These are phyloP conservation scores for Medauroidea extradentata DNA, from an alignment of 1,140 invertebrate genomes.

Conservation along the genomic window DNA sequence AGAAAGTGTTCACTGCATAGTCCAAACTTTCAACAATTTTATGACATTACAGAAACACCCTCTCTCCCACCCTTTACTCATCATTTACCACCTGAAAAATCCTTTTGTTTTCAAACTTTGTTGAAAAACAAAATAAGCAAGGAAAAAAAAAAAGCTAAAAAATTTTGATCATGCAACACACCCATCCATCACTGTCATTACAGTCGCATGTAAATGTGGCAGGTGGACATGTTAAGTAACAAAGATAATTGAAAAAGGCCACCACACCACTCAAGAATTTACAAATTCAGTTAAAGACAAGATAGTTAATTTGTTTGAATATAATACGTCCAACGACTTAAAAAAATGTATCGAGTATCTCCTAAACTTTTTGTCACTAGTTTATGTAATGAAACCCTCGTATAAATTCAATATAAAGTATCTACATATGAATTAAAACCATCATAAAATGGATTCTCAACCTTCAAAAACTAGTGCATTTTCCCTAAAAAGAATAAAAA, in stretches of 20 bases:
- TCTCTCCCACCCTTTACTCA: constrained; percentile 3
- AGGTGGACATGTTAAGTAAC: constrained; percentile 24
- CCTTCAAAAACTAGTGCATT: too few species aligned
- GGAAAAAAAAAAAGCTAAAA: constrained; percentile 4
- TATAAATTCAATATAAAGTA: too few species aligned
- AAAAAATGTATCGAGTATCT: too few species aligned
- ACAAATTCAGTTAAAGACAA: background rate
- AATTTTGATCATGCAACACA: constrained; percentile 24
- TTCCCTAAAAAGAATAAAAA: too few species aligned
- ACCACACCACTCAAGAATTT: constrained; percentile 1
- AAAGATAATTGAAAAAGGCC: constrained; percentile 22
- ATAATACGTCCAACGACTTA: background rate
- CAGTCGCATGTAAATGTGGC: constrained; percentile 20
- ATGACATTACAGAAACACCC: constrained; percentile 12
- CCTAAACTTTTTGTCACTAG: too few species aligned
- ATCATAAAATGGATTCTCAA: too few species aligned
- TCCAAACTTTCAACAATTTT: constrained; percentile 21
- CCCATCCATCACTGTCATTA: constrained; percentile 18
- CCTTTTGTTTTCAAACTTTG: background rate
- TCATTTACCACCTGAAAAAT: background rate
- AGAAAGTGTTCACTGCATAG: constrained; percentile 32
- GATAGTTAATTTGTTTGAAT: background rate
- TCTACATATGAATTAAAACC: too few species aligned
- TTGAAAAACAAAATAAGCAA: background rate
- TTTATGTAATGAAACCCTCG: too few species aligned